Conservation (phyloP, 37 sponge, comb jelly and placozoan species). For the Eunapius fragilis region DNA sequence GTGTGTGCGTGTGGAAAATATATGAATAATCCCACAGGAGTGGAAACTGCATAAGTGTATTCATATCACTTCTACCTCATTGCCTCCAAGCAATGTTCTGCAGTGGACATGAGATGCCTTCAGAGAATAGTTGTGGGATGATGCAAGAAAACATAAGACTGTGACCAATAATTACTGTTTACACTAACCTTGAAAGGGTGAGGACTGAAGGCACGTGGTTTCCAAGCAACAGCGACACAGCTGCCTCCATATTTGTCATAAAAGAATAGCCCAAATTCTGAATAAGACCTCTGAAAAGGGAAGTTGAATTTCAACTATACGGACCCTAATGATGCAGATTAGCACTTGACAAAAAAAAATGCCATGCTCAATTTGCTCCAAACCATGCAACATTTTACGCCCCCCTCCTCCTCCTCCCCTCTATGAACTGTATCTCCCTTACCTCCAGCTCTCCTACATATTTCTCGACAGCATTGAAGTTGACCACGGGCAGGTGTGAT, state of each 20-base stretch:
- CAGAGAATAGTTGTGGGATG: not conserved
- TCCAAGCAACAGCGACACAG: constrained; percentile 87
- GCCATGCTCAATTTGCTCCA: too few species aligned
- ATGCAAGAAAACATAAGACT: not conserved
- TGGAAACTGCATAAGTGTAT: not conserved
- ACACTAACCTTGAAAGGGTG: constrained; percentile 76
- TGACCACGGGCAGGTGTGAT: constrained; percentile 74
- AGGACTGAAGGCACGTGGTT: constrained; percentile 52
- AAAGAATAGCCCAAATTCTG: constrained; percentile 89
- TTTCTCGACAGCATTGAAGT: constrained; percentile 78
- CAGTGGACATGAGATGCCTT: constrained; percentile 1
- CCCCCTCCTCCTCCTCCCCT: too few species aligned
- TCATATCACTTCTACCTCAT: not conserved
- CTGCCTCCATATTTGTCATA: constrained; percentile 87
- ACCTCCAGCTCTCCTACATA: constrained; percentile 82
- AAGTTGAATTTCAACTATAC: not conserved
- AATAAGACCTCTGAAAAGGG: constrained; percentile 59
- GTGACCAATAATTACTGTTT: not conserved
- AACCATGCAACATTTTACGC: not conserved
- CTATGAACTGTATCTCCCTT: too few species aligned
- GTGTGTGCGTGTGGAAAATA: not conserved
- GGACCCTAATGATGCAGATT: not conserved
- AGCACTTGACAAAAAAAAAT: not conserved
- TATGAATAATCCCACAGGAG: not conserved
- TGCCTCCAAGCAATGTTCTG: not conserved